These are phyloP conservation scores for Spodoptera frugiperda DNA, from an alignment of 1,140 invertebrate genomes.

Conservation along the genomic window DNA sequence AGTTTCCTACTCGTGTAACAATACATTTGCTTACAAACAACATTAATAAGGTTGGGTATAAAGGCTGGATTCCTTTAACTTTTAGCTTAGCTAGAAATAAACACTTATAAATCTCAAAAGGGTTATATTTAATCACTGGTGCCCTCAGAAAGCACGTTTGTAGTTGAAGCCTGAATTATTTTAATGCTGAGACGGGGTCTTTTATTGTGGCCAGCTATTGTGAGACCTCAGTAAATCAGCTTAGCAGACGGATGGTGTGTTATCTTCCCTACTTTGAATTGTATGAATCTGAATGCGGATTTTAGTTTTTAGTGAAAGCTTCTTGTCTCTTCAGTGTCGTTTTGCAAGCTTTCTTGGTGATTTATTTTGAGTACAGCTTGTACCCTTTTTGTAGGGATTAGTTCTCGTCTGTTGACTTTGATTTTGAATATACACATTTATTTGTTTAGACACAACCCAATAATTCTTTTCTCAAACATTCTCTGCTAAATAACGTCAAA, in stretches of 20 bases:
- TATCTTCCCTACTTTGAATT: conserved; percentile 73
- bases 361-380: conserved; percentile 14
- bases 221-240: conserved; percentile 80
- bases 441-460: no score
- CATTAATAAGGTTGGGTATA: conserved; percentile 72
- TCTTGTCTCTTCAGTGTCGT: conserved; percentile 30
- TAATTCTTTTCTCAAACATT: no score
- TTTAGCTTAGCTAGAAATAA: conserved; percentile 69
- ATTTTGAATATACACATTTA: no score
- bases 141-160: conserved; percentile 75
- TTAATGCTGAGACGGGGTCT: conserved; percentile 78
- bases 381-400: not conserved
- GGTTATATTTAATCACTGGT: conserved; percentile 81
- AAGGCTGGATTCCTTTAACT: conserved; percentile 60
- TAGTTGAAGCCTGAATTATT: conserved; percentile 81
- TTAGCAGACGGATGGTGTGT: conserved; percentile 75
- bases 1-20: conserved; percentile 67
- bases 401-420: no score
- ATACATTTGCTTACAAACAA: conserved; percentile 74
- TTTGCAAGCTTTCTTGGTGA: not conserved
- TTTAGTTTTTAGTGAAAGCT: conserved; percentile 54
- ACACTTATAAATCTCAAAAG: conserved; percentile 81
- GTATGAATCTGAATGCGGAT: conserved; percentile 69
- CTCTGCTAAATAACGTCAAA: no score
- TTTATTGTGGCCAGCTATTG: conserved; percentile 72